Conservation (phyloP, 2,888 invertebrate genomes). For the Metellina segmentata region DNA sequence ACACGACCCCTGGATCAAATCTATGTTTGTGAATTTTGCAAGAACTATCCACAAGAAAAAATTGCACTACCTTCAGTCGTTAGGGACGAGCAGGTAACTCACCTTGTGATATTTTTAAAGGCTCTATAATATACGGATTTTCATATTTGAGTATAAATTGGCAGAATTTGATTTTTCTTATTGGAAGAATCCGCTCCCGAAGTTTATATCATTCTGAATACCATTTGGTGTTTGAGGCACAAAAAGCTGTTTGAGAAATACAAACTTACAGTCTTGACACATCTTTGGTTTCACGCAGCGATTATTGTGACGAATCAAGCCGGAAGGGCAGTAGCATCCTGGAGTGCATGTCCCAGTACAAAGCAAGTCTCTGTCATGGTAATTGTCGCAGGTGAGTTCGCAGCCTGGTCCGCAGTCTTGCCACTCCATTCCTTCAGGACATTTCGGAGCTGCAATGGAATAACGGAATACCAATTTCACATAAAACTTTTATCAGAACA, state of each 20-base stretch:
- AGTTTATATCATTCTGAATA: neutral
- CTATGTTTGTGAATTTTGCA: too few species aligned
- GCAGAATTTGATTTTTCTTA: too few species aligned
- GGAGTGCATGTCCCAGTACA: constrained; percentile 85
- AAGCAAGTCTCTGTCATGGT: constrained; percentile 85
- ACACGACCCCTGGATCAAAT: too few species aligned
- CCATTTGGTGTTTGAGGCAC: neutral
- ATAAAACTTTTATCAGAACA: neutral
- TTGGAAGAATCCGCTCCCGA: neutral
- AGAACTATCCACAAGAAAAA: too few species aligned
- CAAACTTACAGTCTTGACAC: constrained; percentile 88
- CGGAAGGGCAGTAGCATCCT: constrained; percentile 92
- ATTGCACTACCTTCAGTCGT: too few species aligned
- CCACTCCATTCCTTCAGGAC: constrained; percentile 75
- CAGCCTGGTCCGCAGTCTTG: constrained; percentile 84
- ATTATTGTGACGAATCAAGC: constrained; percentile 85
- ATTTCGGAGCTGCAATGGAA: constrained; percentile 72
- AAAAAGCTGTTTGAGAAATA: neutral
- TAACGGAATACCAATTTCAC: neutral
- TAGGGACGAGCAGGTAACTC: too few species aligned
- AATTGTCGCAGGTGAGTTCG: constrained; percentile 88
- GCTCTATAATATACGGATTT: too few species aligned
- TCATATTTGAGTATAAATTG: neutral
- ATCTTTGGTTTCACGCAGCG: constrained; percentile 87
- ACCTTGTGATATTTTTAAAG: too few species aligned